Base-by-base conservation (phyloP, 2,113 vertebrate species). In the Cygnus buccinator region DNA sequence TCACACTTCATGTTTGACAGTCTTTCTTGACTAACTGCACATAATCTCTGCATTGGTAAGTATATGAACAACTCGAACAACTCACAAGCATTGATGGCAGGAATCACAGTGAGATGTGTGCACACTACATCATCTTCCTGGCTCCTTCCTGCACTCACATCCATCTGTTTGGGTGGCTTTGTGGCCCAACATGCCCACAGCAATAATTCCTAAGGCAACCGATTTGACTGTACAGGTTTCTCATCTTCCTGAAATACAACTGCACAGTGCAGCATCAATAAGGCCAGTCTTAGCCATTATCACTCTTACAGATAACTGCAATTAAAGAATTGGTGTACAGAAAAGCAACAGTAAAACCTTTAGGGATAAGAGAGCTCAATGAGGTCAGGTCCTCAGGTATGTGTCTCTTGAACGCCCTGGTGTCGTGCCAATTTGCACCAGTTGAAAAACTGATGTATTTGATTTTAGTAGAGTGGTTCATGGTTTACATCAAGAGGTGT, bases 121-220 rank as follows among this genome's bases (percentile, higher is more conserved):
- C 70, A 37, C 2, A 2, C 41, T 92, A 44, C 26, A 22, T 70
- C 44, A 31, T 23, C 37, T 84, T 76, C 50, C 28, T 16, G 9
- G 44, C 6, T 33, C 31, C 31, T 70, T 90, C 50, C 48, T 62
- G 25, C 28, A 20, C 57, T 59, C 13, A 41, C 12, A 8, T 70
- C 78, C 67, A 29, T 63, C 50, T 83, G 20, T 86, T 67, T 74
- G 41, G 29, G 65, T 66, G 61, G 29, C 16, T 76, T 66, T 70
- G 25, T 41, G 31, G 43, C 52, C 50, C 3, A 2, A 2, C 0
- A 0, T 4, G 13, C 48, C 54, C 29, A 41, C 20, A 61, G 46
- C 1, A 4, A 23, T 25, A 72, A 88, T 54, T 73, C n/a, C 12
- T 16, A 83, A 65, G 28, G 19, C 11, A 35, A 10, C 12, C 6